Evolutionary conservation across 2,888 invertebrate genomes (phyloP), one percentile per base, ranked within the genome.

Genomic region (Leucophenga maculata): DNA sequence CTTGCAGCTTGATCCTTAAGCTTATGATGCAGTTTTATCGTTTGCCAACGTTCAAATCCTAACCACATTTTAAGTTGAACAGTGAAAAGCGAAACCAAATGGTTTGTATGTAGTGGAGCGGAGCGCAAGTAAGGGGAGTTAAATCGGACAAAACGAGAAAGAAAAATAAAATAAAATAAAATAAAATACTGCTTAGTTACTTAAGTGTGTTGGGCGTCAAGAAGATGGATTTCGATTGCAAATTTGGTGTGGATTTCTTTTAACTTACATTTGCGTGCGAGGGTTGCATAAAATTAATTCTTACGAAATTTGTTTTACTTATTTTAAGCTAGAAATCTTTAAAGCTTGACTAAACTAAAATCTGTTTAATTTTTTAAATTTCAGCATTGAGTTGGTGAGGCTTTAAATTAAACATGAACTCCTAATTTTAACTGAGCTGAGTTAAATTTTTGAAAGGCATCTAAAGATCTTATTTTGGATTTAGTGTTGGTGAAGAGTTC

Each of bases 151-250:
- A n/a, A n/a, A n/a, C n/a, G n/a, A n/a, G n/a, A n/a, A n/a, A n/a
- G 16, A 44, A 46, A 39, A 1, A 60, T 3, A 1, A 59, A 9
- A 14, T 3, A 57, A 31, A 57, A 57, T 26, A 18, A 3, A 59
- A 59, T 9, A 60, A 60, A 60, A 82, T 76, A 80, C 81, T 75
- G 78, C 65, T 64, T 78, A 77, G 79, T 79, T 74, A 73, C 79
- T 78, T 82, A 84, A 79, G 77, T 71, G 71, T 74, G 72, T 18
- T 75, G 73, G 75, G 74, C 74, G 75, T 68, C 68, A 73, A 72
- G 72, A 64, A 73, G 76, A 72, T 57, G 65, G 65, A 74, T 72
- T 60, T 62, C 31, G 31, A 65, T 31, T 44, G 44, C 39, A 60
- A 18, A 9, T n/a, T 60, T 44, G 55, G 55, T 39, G 32, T 60